Conservation (phyloP, 2,113 vertebrate genomes). For the Platichthys flesus region DNA sequence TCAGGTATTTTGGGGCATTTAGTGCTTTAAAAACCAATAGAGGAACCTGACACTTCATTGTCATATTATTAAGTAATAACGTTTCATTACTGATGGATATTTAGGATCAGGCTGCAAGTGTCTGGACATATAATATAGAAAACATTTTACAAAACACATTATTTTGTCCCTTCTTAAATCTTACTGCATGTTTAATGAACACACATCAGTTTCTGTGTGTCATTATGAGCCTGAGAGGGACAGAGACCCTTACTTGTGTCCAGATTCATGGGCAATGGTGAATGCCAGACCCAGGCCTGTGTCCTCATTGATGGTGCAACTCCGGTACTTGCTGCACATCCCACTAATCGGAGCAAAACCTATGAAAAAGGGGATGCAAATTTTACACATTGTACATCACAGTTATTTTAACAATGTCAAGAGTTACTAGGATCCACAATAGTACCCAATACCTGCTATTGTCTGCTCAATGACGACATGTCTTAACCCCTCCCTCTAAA, state of each 20-base stretch:
- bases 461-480: too few species aligned
- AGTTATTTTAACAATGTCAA: background rate
- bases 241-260: constrained; percentile 88
- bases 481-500: too few species aligned
- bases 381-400: background rate
- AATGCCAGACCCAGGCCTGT: constrained; percentile 91
- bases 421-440: background rate
- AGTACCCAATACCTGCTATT: background rate
- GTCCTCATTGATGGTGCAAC: constrained; percentile 92
- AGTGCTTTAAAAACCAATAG: too few species aligned
- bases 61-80: background rate
- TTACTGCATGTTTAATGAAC: background rate
- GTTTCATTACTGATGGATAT: background rate
- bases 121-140: background rate
- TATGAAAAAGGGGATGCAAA: constrained; percentile 44
- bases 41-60: too few species aligned
- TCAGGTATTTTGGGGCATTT: too few species aligned
- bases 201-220: background rate
- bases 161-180: too few species aligned
- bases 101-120: background rate
- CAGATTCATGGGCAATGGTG: constrained; percentile 93
- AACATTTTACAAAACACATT: background rate
- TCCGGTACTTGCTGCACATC: constrained; percentile 94
- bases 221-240: background rate
- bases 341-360: constrained; percentile 93